Evolutionary conservation across 1,140 invertebrate genomes (phyloP), one percentile per base, ranked within the genome.

Genomic region (Chymomyza costata): DNA sequence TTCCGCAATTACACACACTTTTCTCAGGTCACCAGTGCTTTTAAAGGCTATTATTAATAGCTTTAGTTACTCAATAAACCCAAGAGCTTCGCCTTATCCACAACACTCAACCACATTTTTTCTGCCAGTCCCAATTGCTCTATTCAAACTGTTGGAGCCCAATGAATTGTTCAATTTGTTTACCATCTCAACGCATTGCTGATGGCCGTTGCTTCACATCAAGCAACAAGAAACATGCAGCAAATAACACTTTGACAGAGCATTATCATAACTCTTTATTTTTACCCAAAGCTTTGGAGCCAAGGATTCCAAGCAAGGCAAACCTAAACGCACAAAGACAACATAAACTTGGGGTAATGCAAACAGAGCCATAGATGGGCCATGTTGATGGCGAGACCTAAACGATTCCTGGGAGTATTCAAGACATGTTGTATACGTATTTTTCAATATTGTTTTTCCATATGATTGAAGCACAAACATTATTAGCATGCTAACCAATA

Each of bases 391-490:
- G 55, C 62, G 48, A 51, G 28, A 59, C 61, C 64, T 60, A 66
- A 61, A 59, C 55, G 56, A 64, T 53, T 64, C 41, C 37, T 43
- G 40, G n/a, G 46, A 60, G 52, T 38, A 41, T 68, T 43, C 52
- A 58, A 62, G 17, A 52, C 48, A 67, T 62, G 51, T 67, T 57
- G 54, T 69, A 69, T 8, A 8, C 3, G 21, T 8, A 6, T 70
- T 70, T 70, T 71, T 63, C 55, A 56, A 78, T 78, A 78, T 70
- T 76, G 62, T 70, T 78, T 65, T 78, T 78, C 71, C 71, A 67
- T 78, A 54, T 64, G 66, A 70, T 70, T 78, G 66, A 57, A 64
- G 60, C 54, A 66, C 51, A 78, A 78, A 71, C 66, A 70, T 78
- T 63, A 78, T 78, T 78, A 64, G 66, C 66, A 67, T 67, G 57